Evolutionary conservation across 1,140 invertebrate species (phyloP).

Genomic region (Helicorthomorpha holstii): DNA sequence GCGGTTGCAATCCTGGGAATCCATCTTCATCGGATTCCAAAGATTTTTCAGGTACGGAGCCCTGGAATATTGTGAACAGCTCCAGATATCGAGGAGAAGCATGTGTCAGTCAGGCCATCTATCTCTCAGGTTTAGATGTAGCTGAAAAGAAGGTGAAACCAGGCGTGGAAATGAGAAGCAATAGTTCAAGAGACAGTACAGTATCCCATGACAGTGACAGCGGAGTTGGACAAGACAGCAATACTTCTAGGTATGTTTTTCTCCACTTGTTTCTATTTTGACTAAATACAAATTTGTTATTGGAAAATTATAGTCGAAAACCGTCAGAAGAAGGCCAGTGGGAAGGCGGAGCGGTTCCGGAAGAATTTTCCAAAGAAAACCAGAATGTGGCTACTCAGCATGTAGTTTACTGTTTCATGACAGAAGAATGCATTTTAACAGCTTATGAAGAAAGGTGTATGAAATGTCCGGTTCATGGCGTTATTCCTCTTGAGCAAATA

Average conservation of each 20-base stretch:
- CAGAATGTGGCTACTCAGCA: constrained; percentile 6
- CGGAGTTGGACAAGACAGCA: constrained; percentile 52
- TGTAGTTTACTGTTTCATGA: constrained; percentile 41
- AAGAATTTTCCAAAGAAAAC: constrained; percentile 19
- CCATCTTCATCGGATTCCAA: no score
- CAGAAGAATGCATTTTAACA: constrained; percentile 87
- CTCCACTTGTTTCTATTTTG: neutral
- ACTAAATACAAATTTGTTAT: neutral
- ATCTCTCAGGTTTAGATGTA: neutral
- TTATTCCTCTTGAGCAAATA: constrained; percentile 49
- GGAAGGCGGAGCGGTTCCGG: constrained; percentile 17
- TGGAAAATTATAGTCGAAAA: constrained; percentile 39
- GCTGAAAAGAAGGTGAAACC: constrained; percentile 9
- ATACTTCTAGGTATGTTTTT: constrained; percentile 24
- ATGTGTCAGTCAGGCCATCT: constrained; percentile 4
- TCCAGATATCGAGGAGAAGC: constrained; percentile 2
- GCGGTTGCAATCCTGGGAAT: constrained; percentile 16
- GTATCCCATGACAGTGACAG: constrained; percentile 54
- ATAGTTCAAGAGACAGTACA: constrained; percentile 50
- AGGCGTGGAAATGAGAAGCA: constrained; percentile 18
- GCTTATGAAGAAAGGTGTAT: constrained; percentile 53
- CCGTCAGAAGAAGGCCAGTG: constrained; percentile 63
- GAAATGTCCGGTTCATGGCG: constrained; percentile 52
- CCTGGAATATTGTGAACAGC: constrained; percentile 4
- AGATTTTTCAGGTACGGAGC: no score